These are phyloP conservation scores for Pecten maximus DNA, from an alignment of 2,888 invertebrate species.

Conservation along the genomic window DNA sequence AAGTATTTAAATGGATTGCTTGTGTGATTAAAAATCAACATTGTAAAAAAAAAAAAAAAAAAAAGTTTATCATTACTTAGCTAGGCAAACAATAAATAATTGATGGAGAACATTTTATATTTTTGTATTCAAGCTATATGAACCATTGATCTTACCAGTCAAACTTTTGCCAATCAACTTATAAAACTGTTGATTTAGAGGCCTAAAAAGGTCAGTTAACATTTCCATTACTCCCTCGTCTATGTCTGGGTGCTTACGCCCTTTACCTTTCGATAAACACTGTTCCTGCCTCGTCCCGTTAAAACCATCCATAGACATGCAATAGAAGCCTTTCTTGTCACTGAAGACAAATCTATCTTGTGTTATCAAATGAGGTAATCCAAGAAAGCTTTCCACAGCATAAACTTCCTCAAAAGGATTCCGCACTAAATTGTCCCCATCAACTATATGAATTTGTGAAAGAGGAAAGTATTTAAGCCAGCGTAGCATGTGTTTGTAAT, in stretches of 20 bases:
- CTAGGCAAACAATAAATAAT: too few relatives aligned
- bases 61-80: too few relatives aligned
- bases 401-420: constrained; percentile 72
- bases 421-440: constrained; percentile 82
- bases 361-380: constrained; percentile 67
- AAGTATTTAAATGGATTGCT: too few relatives aligned
- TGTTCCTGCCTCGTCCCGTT: constrained; percentile 85
- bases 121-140: too few relatives aligned
- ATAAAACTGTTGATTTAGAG: constrained; percentile 83
- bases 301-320: constrained; percentile 85
- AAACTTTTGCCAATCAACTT: constrained; percentile 94
- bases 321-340: constrained; percentile 97
- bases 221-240: constrained; percentile 86
- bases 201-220: constrained; percentile 75
- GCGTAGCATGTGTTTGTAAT: constrained; percentile 88
- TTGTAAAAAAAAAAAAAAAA: too few relatives aligned
- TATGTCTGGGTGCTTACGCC: constrained; percentile 92
- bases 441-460: constrained; percentile 95
- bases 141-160: constrained; percentile 87
- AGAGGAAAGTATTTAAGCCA: constrained; percentile 97
- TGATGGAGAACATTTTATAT: too few relatives aligned
- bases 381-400: constrained; percentile 74
- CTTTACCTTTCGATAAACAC: constrained; percentile 94
- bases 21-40: too few relatives aligned
- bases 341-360: constrained; percentile 96